Evolutionary conservation across 2,888 invertebrate species (phyloP), one percentile per base, ranked within the genome.

Genomic region (Leucophora obtusa): DNA sequence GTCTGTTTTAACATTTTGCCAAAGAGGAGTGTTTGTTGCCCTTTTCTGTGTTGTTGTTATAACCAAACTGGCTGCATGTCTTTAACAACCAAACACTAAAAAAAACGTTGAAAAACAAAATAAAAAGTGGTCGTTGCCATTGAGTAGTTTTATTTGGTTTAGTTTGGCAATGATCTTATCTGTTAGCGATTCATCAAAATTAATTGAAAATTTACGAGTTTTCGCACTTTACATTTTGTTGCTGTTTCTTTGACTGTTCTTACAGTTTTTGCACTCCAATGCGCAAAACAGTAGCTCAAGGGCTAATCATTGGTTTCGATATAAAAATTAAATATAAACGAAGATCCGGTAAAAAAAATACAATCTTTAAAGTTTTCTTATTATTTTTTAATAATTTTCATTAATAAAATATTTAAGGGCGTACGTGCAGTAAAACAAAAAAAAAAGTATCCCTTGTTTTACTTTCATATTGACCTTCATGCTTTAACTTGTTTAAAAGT

Each of bases 191-290:
- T 83, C 84, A 84, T 84, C 84, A 84, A 84, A 84, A 83, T 84
- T 84, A 84, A 84, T 84, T 84, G 84, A 84, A 84, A 84, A 83
- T 84, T 84, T 84, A 84, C 84, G 84, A 84, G 84, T 83, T 83
- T 83, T 84, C 84, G 84, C 84, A 84, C 84, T 84, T 83, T 83
- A 75, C 56, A 63, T 65, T 73, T 70, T 65, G 18, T 3, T 58
- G 53, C 21, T 75, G 60, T 33, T 24, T 15, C 28, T 51, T 35
- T 69, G 51, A 7, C 28, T 47, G 56, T 56, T 28, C 1, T 28
- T 6, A 17, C 28, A 28, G 7, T 28, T 28, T 28, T 59, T 62
- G 53, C 58, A 66, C 59, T 62, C 50, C 56, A 56, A 17, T 66
- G 69, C 73, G 58, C 76, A 76, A 79, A 81, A 82, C 81, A 70